These are phyloP conservation scores for Heliconius himera DNA, from an alignment of 1,140 invertebrate genomes.

Conservation along the genomic window DNA sequence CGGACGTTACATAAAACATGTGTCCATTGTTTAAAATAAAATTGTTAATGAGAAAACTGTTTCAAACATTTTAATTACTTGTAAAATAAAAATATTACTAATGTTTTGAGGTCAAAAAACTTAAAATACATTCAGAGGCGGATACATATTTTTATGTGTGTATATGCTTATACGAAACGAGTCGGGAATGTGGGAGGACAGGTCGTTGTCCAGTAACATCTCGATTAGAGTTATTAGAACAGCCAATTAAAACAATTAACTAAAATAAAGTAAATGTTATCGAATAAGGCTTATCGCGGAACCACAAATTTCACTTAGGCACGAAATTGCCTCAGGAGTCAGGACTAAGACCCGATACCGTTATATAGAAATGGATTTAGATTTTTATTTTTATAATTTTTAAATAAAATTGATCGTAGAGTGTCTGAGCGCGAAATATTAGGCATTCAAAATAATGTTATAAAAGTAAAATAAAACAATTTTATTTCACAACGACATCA, in stretches of 20 bases:
- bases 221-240: slow-evolving; percentile 19
- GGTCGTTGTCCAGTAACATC: slow-evolving; percentile 30
- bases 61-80: slow-evolving; percentile 20
- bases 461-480: no score
- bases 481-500: no score
- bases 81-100: slow-evolving; percentile 14
- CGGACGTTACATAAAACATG: neutral
- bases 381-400: neutral
- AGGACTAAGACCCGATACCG: neutral
- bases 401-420: neutral
- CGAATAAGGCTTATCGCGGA: neutral
- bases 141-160: slow-evolving; percentile 20
- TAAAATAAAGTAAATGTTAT: neutral
- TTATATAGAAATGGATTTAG: neutral
- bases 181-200: slow-evolving; percentile 39
- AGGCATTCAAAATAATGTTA: no score
- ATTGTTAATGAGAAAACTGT: slow-evolving; percentile 15
- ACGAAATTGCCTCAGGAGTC: neutral
- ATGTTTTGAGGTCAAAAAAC: slow-evolving; percentile 30
- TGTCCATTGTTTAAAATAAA: neutral
- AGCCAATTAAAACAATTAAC: slow-evolving; percentile 20
- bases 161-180: slow-evolving; percentile 15
- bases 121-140: slow-evolving; percentile 18
- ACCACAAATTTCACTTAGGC: neutral
- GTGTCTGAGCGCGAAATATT: no score